Conservation (phyloP, 1,140 invertebrate species). For the Pseudomyrmex cubaensis region DNA sequence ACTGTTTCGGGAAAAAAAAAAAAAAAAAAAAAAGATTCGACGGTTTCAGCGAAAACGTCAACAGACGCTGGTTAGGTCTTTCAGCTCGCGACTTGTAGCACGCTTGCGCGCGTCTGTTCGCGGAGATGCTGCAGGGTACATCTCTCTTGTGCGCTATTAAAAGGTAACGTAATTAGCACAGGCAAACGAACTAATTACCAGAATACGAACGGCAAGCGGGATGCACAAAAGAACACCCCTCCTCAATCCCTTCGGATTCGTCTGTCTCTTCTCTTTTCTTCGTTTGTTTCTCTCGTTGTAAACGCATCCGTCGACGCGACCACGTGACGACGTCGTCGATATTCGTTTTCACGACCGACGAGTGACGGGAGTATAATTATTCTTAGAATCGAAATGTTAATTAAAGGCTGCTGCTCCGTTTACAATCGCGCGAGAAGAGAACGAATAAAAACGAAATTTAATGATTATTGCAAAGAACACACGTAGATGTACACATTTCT, state of each 20-base stretch:
- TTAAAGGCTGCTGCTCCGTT: constrained; percentile 69
- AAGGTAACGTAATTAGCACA: constrained; percentile 83
- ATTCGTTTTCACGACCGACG: constrained; percentile 40
- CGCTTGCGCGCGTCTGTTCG: constrained; percentile 50
- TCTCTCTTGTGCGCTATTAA: constrained; percentile 74
- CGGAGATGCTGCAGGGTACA: constrained; percentile 56
- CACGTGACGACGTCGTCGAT: constrained; percentile 40
- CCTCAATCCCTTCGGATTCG: constrained; percentile 26
- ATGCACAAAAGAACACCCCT: constrained; percentile 76
- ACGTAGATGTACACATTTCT: too few relatives aligned
- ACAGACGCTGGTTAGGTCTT: constrained; percentile 47
- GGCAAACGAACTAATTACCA: constrained; percentile 84
- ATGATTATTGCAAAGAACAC: too few relatives aligned
- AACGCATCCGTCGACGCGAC: constrained; percentile 21
- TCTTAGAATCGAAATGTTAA: constrained; percentile 81
- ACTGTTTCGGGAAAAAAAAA: constrained; percentile 46
- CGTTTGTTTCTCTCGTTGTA: constrained; percentile 50
- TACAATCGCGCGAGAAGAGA: not conserved
- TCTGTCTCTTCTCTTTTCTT: constrained; percentile 52
- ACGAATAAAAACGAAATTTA: not conserved
- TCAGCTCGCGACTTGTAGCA: constrained; percentile 28
- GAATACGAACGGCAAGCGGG: constrained; percentile 79
- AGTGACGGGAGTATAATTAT: constrained; percentile 57
- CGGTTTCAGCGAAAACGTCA: constrained; percentile 13
- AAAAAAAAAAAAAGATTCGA: constrained; percentile 32